Conservation (phyloP, 2,888 invertebrate species). For the Lasioglossum calceatum region DNA sequence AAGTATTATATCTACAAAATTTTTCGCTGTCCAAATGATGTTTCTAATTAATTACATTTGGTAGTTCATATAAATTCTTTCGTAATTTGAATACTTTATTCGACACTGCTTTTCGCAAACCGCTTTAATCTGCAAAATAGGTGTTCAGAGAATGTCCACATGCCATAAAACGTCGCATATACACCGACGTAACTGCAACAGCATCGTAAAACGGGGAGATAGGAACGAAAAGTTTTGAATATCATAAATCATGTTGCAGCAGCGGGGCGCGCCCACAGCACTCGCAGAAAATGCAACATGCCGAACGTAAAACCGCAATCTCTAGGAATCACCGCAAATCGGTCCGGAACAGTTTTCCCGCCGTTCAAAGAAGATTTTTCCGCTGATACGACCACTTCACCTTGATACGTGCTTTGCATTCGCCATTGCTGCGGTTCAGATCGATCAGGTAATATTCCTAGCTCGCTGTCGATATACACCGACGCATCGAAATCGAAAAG, state of each 20-base stretch:
- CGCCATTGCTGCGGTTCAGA: slow-evolving; percentile 53
- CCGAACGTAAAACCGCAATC: slow-evolving; percentile 3
- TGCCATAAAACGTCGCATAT: background rate
- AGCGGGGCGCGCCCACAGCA: background rate
- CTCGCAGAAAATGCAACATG: background rate
- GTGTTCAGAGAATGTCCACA: background rate
- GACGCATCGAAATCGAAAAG: background rate
- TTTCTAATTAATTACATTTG: background rate
- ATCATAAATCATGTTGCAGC: background rate
- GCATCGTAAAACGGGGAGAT: background rate
- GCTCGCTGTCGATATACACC: slow-evolving; percentile 15
- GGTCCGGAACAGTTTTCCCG: slow-evolving; percentile 28
- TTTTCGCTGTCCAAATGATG: background rate
- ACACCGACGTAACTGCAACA: background rate
- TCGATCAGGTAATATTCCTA: slow-evolving; percentile 18
- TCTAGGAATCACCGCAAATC: background rate
- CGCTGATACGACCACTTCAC: slow-evolving; percentile 55
- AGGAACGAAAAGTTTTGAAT: background rate
- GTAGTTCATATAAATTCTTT: background rate
- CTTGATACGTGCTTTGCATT: slow-evolving; percentile 68
- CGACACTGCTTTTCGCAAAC: background rate
- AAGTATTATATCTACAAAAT: background rate
- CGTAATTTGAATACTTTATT: background rate
- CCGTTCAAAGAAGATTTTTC: slow-evolving; percentile 8
- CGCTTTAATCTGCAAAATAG: background rate